Base-by-base conservation (phyloP, 2,888 invertebrate genomes). In the Blastobasis adustella region DNA sequence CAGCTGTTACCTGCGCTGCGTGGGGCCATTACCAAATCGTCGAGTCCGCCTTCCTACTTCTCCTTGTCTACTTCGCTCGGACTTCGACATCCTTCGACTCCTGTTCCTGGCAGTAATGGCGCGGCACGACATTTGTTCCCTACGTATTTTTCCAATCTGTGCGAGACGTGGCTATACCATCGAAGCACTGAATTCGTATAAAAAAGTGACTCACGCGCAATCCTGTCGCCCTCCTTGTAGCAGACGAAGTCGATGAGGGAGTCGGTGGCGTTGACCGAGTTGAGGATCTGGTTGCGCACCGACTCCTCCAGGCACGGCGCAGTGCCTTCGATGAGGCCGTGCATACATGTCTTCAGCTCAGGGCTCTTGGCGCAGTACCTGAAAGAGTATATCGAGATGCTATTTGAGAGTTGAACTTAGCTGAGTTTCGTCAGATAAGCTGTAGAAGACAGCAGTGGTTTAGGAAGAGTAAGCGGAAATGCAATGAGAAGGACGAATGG, bases 151-250 rank as follows among this genome's bases (percentile, higher is more conserved):
- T 44, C 7, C 9, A 4, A n/a, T n/a, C 23, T 40, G 9, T 40
- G 9, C 40, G 40, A 9, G 40, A 40, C 9, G 23, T 23, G 23
- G 23, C 23, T 23, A 23, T 23, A 43, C 10, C 10, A 40, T 40
- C 6, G n/a, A 45, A 10, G 10, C 7, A 45, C 5, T 23, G 6
- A 45, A 53, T 51, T 47, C 57, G 10, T 4, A 40, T 40, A 9
- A n/a, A 42, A 10, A 52, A 45, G n/a, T 45, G 45, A 76, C 84
- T 76, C 51, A 87, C 94, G 81, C 1, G 96, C 95, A 64, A 96
- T 93, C 60, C 95, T 91, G 77, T 96, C 95, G 5, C 96, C 96
- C 59, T 95, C 95, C 67, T 95, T 95, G 73, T 90, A 91, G 71
- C 96, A 96, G 5, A 94, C 84, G 70, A 96, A 96, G 63, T 92